These are phyloP conservation scores for Tragopan temminckii DNA, from an alignment of 2,797 vertebrate species.

Conservation along the genomic window DNA sequence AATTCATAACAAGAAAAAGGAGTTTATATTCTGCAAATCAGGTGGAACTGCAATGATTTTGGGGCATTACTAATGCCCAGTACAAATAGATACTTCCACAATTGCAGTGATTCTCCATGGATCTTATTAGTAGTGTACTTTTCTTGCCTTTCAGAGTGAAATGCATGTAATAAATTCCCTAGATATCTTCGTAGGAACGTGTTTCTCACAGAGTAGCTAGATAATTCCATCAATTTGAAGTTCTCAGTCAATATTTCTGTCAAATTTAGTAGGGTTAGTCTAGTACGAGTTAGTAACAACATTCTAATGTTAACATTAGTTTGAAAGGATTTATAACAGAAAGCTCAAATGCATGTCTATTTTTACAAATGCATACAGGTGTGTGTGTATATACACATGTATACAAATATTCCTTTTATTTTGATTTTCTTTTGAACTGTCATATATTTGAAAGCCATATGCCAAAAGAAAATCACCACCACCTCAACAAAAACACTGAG, in stretches of 20 bases:
- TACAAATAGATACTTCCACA: not conserved
- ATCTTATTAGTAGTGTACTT: not conserved
- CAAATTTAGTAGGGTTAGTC: not conserved
- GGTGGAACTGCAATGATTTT: not conserved
- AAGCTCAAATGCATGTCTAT: not conserved
- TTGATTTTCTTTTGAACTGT: too few species aligned
- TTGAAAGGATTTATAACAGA: not conserved
- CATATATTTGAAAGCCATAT: too few species aligned
- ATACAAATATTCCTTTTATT: too few species aligned
- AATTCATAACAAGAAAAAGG: not conserved
- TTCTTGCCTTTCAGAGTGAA: not conserved
- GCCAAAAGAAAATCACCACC: too few species aligned
- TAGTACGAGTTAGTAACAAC: not conserved
- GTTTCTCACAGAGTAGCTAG: not conserved
- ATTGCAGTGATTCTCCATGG: not conserved
- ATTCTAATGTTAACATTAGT: not conserved
- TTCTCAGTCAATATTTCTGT: not conserved
- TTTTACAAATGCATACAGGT: not conserved
- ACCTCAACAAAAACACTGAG: too few species aligned
- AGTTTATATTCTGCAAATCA: not conserved
- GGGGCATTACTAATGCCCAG: not conserved
- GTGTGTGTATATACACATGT: too few species aligned
- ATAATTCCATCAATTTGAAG: not conserved
- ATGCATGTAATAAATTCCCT: not conserved
- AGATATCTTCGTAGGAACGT: not conserved